These are phyloP conservation scores for Diadromus collaris DNA, from an alignment of 2,888 invertebrate species.

Conservation along the genomic window DNA sequence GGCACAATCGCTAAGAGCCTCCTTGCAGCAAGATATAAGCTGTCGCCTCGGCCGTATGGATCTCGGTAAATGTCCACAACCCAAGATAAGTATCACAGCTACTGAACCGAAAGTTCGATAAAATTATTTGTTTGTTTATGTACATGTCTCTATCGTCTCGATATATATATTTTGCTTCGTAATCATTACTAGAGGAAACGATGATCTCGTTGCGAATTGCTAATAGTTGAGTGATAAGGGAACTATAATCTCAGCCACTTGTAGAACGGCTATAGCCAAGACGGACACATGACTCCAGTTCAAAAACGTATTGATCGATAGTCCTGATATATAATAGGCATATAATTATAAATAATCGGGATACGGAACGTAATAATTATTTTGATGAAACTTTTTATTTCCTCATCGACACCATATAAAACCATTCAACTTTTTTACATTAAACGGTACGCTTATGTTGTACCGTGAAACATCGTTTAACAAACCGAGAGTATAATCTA, in stretches of 20 bases:
- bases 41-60: slow-evolving; percentile 31
- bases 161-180: not conserved
- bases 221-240: not conserved
- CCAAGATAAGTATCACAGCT: slow-evolving; percentile 25
- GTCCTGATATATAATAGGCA: not conserved
- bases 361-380: not conserved
- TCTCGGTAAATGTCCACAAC: not conserved
- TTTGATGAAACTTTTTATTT: not conserved
- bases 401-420: not conserved
- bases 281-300: not conserved
- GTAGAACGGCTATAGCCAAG: not conserved
- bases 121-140: slow-evolving; percentile 9
- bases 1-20: slow-evolving; percentile 8
- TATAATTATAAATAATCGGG: not conserved
- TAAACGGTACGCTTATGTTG: not conserved
- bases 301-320: not conserved
- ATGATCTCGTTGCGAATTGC: not conserved
- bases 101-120: not conserved
- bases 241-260: not conserved
- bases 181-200: not conserved
- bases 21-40: slow-evolving; percentile 5
- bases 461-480: not conserved
- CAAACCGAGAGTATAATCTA: not conserved
- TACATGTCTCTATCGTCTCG: not conserved
- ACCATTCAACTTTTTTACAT: not conserved